Percentiles rank a stretch among this genome's conserved stretches.
Evolutionary conservation across 2,888 invertebrate species (phyloP).

Genomic region (Pardosa pseudoannulata): DNA sequence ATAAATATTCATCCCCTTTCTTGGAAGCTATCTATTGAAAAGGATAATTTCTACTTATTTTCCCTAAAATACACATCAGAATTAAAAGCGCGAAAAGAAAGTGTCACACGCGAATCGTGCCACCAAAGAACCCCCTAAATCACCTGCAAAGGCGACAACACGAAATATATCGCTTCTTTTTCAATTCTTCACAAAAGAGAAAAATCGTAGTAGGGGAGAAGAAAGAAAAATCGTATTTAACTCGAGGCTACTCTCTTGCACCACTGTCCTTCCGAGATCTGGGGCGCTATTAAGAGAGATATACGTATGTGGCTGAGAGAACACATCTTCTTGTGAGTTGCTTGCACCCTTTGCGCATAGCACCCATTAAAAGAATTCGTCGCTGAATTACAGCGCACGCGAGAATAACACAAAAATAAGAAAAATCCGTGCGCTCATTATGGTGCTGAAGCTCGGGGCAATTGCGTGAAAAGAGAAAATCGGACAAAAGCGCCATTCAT

Average conservation of each 20-base stretch:
- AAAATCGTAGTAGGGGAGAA: not conserved
- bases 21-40: too few relatives aligned
- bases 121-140: not conserved
- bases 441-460: slow-evolving; percentile 25
- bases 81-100: too few relatives aligned
- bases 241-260: not conserved
- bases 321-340: slow-evolving; percentile 7
- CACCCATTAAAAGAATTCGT: slow-evolving; percentile 52
- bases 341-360: slow-evolving; percentile 10
- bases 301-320: slow-evolving; percentile 15
- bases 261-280: not conserved
- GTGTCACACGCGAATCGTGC: too few relatives aligned
- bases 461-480: slow-evolving; percentile 29
- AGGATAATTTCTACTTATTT: too few relatives aligned
- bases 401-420: slow-evolving; percentile 28
- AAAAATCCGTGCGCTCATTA: slow-evolving; percentile 40
- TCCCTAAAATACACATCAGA: too few relatives aligned
- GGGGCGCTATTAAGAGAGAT: not conserved
- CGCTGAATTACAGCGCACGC: slow-evolving; percentile 40
- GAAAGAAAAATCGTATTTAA: not conserved
- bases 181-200: too few relatives aligned
- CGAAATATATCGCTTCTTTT: not conserved
- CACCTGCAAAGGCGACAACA: not conserved
- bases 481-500: slow-evolving; percentile 42
- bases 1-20: too few relatives aligned